Conservation (phyloP, 2,888 invertebrate species). For the Spisula solida region DNA sequence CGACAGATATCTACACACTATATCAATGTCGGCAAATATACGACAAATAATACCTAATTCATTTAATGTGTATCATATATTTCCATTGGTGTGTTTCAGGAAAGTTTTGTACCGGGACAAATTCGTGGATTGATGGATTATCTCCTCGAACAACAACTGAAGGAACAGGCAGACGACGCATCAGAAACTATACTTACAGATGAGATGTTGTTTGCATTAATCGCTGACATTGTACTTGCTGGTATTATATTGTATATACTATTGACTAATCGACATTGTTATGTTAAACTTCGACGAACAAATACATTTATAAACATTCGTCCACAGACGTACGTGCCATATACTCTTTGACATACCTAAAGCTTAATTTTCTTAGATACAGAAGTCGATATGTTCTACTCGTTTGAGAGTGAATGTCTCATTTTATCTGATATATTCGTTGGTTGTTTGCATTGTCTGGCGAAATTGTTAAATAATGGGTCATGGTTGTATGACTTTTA, state of each 20-base stretch:
- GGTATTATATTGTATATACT: slow-evolving; percentile 9
- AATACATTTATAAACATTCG: background rate
- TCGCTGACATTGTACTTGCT: slow-evolving; percentile 31
- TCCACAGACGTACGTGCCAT: too few species aligned
- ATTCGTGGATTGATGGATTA: slow-evolving; percentile 34
- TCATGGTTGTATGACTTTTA: background rate
- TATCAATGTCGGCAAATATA: too few species aligned
- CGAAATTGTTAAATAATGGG: background rate
- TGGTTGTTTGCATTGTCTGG: background rate
- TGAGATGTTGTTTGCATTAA: slow-evolving; percentile 37
- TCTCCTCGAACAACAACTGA: slow-evolving; percentile 14
- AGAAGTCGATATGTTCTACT: too few species aligned
- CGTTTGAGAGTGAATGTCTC: background rate
- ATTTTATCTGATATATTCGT: slow-evolving; percentile 32
- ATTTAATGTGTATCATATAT: too few species aligned
- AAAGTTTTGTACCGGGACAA: slow-evolving; percentile 22
- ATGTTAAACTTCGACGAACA: background rate
- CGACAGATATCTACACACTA: too few species aligned
- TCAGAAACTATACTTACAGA: slow-evolving; percentile 17
- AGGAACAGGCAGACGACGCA: background rate
- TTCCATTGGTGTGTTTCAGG: background rate
- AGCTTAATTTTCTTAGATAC: too few species aligned
- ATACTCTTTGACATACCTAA: too few species aligned
- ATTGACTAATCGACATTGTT: too few species aligned
- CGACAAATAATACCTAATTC: too few species aligned